These are phyloP conservation scores for Australoheros scitulus DNA, from an alignment of 2,113 vertebrate genomes.

Conservation along the genomic window DNA sequence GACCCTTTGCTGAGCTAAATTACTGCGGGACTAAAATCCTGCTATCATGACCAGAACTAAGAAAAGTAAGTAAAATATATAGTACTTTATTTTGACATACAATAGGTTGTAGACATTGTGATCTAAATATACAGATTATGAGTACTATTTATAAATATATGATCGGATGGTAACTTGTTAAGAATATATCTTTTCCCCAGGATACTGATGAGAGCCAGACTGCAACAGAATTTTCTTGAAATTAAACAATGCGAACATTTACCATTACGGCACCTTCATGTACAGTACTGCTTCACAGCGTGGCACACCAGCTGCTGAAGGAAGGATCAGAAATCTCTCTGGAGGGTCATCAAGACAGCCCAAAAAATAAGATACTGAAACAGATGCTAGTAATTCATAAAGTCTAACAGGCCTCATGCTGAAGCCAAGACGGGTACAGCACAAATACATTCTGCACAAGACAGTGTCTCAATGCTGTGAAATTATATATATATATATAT, in stretches of 20 bases:
- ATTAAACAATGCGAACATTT: background rate
- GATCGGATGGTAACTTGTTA: background rate
- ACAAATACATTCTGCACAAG: background rate
- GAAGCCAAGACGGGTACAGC: background rate
- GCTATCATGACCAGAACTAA: background rate
- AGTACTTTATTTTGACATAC: background rate
- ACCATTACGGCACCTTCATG: too few relatives aligned
- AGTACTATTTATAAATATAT: background rate
- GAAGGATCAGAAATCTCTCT: too few relatives aligned
- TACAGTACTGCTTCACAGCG: too few relatives aligned
- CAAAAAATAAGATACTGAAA: too few relatives aligned
- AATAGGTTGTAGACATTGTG: background rate
- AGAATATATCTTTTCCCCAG: background rate
- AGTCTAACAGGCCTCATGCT: background rate
- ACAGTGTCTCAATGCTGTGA: too few relatives aligned
- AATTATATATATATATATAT: too few relatives aligned
- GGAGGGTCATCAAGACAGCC: too few relatives aligned
- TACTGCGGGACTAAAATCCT: background rate
- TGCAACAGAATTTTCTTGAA: background rate
- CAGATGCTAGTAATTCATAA: too few relatives aligned
- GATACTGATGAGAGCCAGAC: background rate
- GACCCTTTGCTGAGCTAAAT: background rate
- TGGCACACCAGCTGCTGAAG: too few relatives aligned
- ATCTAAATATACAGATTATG: background rate
- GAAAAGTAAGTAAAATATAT: background rate